Conservation (phyloP, 2,113 vertebrate genomes). For the Xenopus borealis region DNA sequence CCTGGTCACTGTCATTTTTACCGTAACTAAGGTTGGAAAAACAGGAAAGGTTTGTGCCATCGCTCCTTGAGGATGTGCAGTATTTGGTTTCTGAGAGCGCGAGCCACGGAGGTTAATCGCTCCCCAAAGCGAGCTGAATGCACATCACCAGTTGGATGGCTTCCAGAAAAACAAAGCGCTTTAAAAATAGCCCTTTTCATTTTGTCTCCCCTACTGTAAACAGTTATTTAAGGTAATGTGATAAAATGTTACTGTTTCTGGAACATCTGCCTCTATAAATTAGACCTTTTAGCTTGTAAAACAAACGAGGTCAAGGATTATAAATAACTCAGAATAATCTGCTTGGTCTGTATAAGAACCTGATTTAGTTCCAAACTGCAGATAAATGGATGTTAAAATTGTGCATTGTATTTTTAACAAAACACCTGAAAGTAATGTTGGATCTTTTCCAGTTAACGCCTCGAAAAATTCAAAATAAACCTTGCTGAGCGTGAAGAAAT, state of each 20-base stretch:
- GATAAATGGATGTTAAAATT: not conserved
- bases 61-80: slow-evolving; percentile 2
- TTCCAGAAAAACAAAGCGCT: not conserved
- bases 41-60: slow-evolving; percentile 13
- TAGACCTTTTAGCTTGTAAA: not conserved
- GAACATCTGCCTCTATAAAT: slow-evolving; percentile 1
- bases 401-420: not conserved
- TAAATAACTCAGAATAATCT: not conserved
- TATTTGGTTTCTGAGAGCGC: not conserved
- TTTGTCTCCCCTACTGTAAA: slow-evolving; percentile 28
- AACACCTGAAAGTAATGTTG: not conserved
- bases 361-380: not conserved
- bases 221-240: not conserved
- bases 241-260: not conserved
- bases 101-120: not conserved
- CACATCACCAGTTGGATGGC: not conserved
- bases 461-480: not conserved
- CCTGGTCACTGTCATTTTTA: not conserved
- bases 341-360: not conserved
- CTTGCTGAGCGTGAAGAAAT: no score
- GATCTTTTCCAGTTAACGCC: not conserved
- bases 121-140: not conserved
- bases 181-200: not conserved
- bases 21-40: not conserved
- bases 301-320: not conserved